These are phyloP conservation scores for Punctoribates punctum DNA, from an alignment of 2,888 invertebrate genomes.

Conservation along the genomic window DNA sequence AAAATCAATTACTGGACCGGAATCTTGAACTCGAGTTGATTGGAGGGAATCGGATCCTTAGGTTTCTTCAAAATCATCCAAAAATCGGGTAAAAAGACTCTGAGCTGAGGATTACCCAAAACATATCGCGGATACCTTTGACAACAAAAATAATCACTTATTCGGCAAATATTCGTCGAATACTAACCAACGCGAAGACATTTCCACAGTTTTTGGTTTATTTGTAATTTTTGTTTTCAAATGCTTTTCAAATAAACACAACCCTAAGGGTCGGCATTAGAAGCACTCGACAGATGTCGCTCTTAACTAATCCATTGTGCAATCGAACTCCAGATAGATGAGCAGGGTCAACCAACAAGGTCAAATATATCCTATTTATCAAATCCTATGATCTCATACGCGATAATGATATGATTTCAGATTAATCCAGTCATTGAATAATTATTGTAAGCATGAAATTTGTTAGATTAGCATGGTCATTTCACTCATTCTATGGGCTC, in stretches of 20 bases:
- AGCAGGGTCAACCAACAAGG: too few species aligned
- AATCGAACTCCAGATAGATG: too few species aligned
- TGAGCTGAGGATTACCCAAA: slow-evolving; percentile 85
- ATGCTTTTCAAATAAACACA: not conserved
- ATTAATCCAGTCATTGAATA: too few species aligned
- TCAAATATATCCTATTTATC: too few species aligned
- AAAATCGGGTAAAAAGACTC: slow-evolving; percentile 91
- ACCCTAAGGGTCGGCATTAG: too few species aligned
- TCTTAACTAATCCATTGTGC: too few species aligned
- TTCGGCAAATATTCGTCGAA: not conserved
- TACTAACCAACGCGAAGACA: not conserved
- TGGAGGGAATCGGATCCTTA: slow-evolving; percentile 63
- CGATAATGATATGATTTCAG: too few species aligned
- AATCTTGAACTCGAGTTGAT: slow-evolving; percentile 80
- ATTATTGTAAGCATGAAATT: too few species aligned
- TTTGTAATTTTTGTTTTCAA: not conserved
- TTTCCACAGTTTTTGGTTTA: not conserved
- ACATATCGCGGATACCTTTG: slow-evolving; percentile 75
- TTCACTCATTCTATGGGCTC: too few species aligned
- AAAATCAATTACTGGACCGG: slow-evolving; percentile 66
- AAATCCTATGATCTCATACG: too few species aligned
- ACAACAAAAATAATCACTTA: not conserved
- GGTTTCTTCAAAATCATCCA: slow-evolving; percentile 84
- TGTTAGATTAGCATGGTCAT: too few species aligned
- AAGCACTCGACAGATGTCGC: too few species aligned